Conservation (phyloP, 2,797 vertebrate species). For the Chaenodraco wilsoni region DNA sequence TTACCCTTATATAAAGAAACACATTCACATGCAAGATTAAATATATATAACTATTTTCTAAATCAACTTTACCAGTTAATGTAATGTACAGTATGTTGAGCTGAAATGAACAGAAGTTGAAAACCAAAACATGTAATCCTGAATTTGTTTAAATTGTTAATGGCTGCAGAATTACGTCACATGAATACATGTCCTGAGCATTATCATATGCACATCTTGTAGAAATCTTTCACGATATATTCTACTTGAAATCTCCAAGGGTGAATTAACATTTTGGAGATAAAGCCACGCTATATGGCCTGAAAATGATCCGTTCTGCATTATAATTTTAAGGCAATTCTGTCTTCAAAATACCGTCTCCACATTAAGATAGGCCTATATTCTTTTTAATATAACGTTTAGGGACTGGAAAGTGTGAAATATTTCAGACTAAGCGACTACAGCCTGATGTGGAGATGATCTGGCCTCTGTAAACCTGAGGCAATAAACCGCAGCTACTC, state of each 20-base stretch:
- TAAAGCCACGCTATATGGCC: not conserved
- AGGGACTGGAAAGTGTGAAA: not conserved
- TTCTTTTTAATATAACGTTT: not conserved
- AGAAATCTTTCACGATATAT: not conserved
- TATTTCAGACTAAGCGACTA: not conserved
- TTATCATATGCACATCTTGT: not conserved
- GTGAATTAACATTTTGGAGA: not conserved
- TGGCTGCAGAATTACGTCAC: not conserved
- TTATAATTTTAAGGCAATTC: not conserved
- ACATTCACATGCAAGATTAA: not conserved
- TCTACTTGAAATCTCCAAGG: not conserved
- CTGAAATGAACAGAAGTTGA: no score
- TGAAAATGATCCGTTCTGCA: not conserved
- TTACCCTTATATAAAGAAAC: not conserved
- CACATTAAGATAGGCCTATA: not conserved
- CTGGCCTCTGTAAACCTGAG: conserved; percentile 47
- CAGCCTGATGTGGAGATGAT: conserved; percentile 31
- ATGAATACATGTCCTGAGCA: not conserved
- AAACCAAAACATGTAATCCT: not conserved
- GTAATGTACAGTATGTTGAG: no score
- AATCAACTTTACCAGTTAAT: no score
- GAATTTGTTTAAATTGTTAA: not conserved
- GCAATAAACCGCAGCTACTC: conserved; percentile 63
- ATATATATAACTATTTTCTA: no score
- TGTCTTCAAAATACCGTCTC: not conserved